Evolutionary conservation across 2,888 invertebrate species (phyloP).

Genomic region (Xanthostigma xanthostigma): DNA sequence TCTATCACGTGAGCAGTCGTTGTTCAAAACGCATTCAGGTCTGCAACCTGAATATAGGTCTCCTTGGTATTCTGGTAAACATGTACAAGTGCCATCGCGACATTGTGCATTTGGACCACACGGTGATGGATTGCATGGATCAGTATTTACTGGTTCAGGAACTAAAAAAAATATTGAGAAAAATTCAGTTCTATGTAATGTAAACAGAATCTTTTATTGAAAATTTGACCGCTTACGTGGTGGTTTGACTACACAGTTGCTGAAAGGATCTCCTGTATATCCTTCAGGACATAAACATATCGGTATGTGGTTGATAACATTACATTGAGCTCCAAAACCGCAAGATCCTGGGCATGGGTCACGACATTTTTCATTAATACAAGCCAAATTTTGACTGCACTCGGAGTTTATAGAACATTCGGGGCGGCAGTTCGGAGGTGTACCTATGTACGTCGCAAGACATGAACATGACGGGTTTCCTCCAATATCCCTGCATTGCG

Average conservation of each 20-base stretch:
- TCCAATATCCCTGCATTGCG: conserved; percentile 44
- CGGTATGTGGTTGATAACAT: conserved; percentile 52
- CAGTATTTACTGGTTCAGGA: conserved; percentile 24
- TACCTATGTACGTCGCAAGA: conserved; percentile 45
- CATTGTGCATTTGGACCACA: conserved; percentile 53
- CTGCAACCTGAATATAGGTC: conserved; percentile 60
- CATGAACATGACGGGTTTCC: conserved; percentile 51
- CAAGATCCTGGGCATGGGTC: conserved; percentile 63
- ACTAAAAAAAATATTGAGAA: conserved; percentile 21
- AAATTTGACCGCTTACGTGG: conserved; percentile 11
- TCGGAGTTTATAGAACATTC: conserved; percentile 60
- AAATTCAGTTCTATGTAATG: not conserved
- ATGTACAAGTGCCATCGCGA: conserved; percentile 49
- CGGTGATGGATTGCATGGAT: conserved; percentile 61
- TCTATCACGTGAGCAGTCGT: conserved; percentile 49
- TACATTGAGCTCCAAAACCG: conserved; percentile 45
- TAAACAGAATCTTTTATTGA: conserved; percentile 7
- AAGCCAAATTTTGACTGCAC: conserved; percentile 53
- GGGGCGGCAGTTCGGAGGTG: conserved; percentile 56
- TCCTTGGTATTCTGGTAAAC: conserved; percentile 55
- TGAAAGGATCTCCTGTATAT: conserved; percentile 40
- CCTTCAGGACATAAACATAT: conserved; percentile 48
- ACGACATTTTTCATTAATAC: conserved; percentile 55
- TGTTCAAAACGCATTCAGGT: conserved; percentile 63
- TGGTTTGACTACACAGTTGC: conserved; percentile 27